Percentiles rank a stretch among this genome's conserved stretches.
Conservation (phyloP, 2,888 invertebrate species). For the Ophioninae sp. region DNA sequence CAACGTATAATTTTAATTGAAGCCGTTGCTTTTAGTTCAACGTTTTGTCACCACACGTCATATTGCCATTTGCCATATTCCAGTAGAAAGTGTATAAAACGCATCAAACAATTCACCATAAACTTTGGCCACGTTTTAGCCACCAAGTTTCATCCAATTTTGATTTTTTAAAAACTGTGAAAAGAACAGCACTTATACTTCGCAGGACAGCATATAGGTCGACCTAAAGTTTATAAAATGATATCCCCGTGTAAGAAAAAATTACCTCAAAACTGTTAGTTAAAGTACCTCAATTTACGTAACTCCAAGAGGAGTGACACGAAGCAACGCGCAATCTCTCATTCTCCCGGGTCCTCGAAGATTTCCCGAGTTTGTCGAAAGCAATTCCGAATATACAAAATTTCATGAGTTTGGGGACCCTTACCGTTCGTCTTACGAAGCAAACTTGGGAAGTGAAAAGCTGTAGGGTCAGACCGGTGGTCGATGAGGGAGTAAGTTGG, state of each 20-base stretch:
- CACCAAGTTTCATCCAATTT: too few species aligned
- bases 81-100: too few species aligned
- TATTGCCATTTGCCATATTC: too few species aligned
- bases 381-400: not conserved
- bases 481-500: not conserved
- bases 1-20: too few species aligned
- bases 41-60: too few species aligned
- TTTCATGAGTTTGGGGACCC: not conserved
- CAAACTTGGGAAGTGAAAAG: slow-evolving; percentile 9
- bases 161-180: too few species aligned
- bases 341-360: not conserved
- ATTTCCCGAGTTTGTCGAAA: not conserved
- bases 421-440: not conserved
- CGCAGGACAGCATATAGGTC: too few species aligned
- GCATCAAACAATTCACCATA: too few species aligned
- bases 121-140: too few species aligned
- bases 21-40: too few species aligned
- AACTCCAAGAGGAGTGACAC: not conserved
- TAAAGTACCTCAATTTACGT: not conserved
- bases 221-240: too few species aligned
- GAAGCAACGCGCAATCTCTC: not conserved
- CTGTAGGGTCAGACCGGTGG: not conserved
- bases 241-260: not conserved
- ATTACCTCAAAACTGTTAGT: not conserved
- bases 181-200: too few species aligned